phyloP scores from a whole-genome alignment of 2,797 vertebrate species.

The Lophius americanus region DNA sequence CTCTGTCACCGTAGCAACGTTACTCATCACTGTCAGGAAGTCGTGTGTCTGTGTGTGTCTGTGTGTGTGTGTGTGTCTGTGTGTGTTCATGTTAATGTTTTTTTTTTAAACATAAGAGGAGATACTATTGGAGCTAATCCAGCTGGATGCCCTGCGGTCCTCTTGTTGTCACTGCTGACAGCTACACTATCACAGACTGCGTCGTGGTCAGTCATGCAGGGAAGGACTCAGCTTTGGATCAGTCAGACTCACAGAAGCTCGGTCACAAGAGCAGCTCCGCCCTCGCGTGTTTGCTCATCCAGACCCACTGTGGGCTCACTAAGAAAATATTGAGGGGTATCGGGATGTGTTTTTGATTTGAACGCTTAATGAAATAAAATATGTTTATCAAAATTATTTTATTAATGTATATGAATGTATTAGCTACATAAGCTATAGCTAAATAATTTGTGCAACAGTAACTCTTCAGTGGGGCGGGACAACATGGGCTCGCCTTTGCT shows the following conservation, averaged over 20 bases:
- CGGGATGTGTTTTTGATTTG: no score
- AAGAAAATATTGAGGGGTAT: no score
- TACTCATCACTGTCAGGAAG: no score
- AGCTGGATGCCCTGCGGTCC: constrained; percentile 50
- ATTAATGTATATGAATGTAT: background rate
- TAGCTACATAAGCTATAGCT: no score
- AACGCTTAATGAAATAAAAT: no score
- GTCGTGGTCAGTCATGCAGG: constrained; percentile 67
- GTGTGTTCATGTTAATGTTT: constrained; percentile 3
- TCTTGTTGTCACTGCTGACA: constrained; percentile 51
- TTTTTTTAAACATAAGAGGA: background rate
- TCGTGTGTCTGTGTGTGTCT: no score
- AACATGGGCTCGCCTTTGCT: no score
- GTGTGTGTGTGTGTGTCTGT: constrained; percentile 8
- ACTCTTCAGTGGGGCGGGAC: no score
- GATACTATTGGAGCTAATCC: constrained; percentile 41
- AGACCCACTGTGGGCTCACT: constrained; percentile 27
- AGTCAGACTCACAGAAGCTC: constrained; percentile 46
- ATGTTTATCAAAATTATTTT: no score
- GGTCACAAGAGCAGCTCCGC: constrained; percentile 38
- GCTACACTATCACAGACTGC: constrained; percentile 58
- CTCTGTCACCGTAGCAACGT: no score
- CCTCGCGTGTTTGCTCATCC: constrained; percentile 34
- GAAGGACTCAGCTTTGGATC: constrained; percentile 55
- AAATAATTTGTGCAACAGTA: no score